Conservation (phyloP, 2,888 invertebrate species). For the Furcula furcula region DNA sequence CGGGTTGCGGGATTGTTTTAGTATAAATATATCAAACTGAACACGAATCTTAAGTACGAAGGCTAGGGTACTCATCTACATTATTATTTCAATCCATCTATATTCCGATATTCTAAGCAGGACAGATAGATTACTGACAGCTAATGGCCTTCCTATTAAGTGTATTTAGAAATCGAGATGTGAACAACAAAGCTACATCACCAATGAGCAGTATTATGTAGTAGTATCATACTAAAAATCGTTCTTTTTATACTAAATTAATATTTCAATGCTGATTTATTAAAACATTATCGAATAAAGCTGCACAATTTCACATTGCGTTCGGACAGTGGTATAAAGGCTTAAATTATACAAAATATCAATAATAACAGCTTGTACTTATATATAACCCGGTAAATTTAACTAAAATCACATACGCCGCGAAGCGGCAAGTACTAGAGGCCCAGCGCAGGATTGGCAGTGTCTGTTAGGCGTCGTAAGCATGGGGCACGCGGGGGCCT, state of each 20-base stretch:
- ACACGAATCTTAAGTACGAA: constrained; percentile 21
- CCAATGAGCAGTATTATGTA: no score
- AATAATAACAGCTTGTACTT: constrained; percentile 70
- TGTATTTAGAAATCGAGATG: background rate
- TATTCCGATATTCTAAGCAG: no score
- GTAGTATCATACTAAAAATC: no score
- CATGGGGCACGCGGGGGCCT: constrained; percentile 64
- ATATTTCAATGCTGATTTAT: no score
- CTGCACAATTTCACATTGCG: constrained; percentile 20
- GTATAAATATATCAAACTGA: constrained; percentile 10
- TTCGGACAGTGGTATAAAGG: constrained; percentile 34
- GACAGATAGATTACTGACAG: no score
- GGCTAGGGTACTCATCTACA: constrained; percentile 16
- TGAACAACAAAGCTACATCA: background rate
- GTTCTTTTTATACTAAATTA: no score
- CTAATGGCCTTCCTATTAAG: no score
- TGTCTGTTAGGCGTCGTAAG: constrained; percentile 32
- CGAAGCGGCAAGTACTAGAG: constrained; percentile 41
- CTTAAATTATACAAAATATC: constrained; percentile 36
- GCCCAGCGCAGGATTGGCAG: constrained; percentile 28
- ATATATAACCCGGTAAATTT: constrained; percentile 58
- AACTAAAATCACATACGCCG: constrained; percentile 72
- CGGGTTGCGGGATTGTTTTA: constrained; percentile 7
- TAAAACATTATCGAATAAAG: background rate
- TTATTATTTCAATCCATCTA: no score